phyloP scores from a whole-genome alignment of 2,888 invertebrate species.

The Meliscaeva auricollis region DNA sequence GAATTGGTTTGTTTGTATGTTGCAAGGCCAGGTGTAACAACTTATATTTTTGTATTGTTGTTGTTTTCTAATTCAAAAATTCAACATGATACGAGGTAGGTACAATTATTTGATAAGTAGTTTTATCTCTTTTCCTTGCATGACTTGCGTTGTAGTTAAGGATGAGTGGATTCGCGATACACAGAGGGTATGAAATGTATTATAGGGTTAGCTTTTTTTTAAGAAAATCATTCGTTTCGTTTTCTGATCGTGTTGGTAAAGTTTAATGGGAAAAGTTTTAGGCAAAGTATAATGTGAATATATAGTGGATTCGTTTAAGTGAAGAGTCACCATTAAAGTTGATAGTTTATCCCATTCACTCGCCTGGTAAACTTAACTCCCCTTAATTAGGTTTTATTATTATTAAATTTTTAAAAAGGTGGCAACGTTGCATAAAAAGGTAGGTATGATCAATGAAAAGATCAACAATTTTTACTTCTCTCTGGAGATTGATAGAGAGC shows the following conservation, averaged over 20 bases:
- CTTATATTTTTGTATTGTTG: slow-evolving; percentile 21
- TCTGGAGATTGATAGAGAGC: not conserved
- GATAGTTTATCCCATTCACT: slow-evolving; percentile 11
- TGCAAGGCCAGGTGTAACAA: slow-evolving; percentile 69
- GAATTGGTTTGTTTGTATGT: slow-evolving; percentile 56
- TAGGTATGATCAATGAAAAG: slow-evolving; percentile 14
- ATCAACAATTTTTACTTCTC: not conserved
- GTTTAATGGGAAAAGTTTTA: not conserved
- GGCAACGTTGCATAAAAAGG: slow-evolving; percentile 10
- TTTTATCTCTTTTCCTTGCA: slow-evolving; percentile 60
- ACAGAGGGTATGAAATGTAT: not conserved
- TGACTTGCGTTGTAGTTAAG: slow-evolving; percentile 56
- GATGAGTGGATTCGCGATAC: slow-evolving; percentile 42
- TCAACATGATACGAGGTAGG: slow-evolving; percentile 5
- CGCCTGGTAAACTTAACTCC: slow-evolving; percentile 21
- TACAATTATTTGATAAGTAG: slow-evolving; percentile 23
- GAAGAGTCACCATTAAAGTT: not conserved
- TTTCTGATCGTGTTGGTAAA: slow-evolving; percentile 6
- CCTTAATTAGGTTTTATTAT: slow-evolving; percentile 10
- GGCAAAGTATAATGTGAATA: not conserved
- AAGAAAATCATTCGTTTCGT: slow-evolving; percentile 24
- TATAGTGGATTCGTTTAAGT: slow-evolving; percentile 14
- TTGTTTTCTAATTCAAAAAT: slow-evolving; percentile 12
- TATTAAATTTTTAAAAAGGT: slow-evolving; percentile 2
- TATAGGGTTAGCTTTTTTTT: slow-evolving; percentile 26